Percentiles rank a stretch among this genome's conserved stretches.
Conservation (phyloP, 2,797 vertebrate genomes). For the Anomalospiza imberbis region DNA sequence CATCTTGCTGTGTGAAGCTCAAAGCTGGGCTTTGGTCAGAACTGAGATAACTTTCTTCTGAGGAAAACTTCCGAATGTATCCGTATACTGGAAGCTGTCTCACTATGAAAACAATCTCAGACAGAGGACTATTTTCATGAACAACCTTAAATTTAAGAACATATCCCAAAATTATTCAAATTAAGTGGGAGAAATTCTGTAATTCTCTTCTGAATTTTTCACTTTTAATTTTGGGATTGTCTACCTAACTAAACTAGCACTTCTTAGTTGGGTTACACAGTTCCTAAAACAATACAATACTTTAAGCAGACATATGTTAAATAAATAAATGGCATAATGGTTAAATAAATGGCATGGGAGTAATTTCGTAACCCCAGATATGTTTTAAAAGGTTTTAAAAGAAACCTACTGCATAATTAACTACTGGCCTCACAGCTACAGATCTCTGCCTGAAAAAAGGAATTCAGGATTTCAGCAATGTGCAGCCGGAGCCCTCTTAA, state of each 20-base stretch:
- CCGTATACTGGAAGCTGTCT: slow-evolving; percentile 78
- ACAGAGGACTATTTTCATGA: slow-evolving; percentile 83
- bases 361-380: background rate
- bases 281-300: background rate
- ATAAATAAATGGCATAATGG: background rate
- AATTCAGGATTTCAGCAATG: background rate
- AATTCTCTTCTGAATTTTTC: background rate
- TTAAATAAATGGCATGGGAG: background rate
- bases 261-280: background rate
- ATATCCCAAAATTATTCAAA: background rate
- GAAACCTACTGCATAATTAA: background rate
- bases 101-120: slow-evolving; percentile 83
- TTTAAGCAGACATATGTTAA: background rate
- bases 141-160: slow-evolving; percentile 76
- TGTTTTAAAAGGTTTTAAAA: background rate
- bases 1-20: slow-evolving; percentile 84
- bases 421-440: background rate
- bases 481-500: accelerated
- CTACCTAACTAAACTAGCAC: background rate
- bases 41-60: slow-evolving; percentile 69
- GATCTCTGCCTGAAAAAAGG: background rate
- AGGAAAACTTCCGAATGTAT: slow-evolving; percentile 78
- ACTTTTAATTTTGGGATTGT: background rate
- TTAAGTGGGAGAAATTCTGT: background rate
- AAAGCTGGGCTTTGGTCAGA: slow-evolving; percentile 70